Conservation (phyloP, 1,140 invertebrate species). For the Berghia stephanieae region DNA sequence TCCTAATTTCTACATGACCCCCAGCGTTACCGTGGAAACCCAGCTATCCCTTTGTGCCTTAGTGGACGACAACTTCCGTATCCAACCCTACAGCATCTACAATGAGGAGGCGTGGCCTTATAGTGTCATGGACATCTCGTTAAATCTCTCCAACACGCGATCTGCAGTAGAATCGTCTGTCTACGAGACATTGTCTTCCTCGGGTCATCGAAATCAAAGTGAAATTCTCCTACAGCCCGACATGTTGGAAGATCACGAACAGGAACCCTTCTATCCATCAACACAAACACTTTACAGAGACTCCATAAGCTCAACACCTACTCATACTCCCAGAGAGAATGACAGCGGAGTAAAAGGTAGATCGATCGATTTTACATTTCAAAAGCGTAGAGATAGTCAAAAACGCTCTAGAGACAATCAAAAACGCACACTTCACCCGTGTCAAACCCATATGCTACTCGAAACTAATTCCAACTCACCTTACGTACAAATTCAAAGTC, state of each 20-base stretch:
- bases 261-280: too few species aligned
- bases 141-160: background rate
- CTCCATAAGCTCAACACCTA: too few species aligned
- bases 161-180: background rate
- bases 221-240: background rate
- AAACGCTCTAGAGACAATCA: too few species aligned
- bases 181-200: slow-evolving; percentile 15
- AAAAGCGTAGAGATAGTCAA: too few species aligned
- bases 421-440: too few species aligned
- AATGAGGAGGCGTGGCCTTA: background rate
- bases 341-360: too few species aligned
- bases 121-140: background rate
- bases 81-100: background rate
- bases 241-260: background rate
- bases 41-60: slow-evolving; percentile 12
- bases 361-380: too few species aligned
- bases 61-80: background rate
- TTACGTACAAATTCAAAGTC: too few species aligned
- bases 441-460: too few species aligned
- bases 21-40: slow-evolving; percentile 20
- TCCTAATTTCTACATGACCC: background rate
- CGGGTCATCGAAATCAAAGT: background rate
- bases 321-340: too few species aligned
- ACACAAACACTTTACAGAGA: too few species aligned
- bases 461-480: too few species aligned